Base-by-base conservation (phyloP, 2,888 invertebrate species). In the Cremastobaeus sp. region DNA sequence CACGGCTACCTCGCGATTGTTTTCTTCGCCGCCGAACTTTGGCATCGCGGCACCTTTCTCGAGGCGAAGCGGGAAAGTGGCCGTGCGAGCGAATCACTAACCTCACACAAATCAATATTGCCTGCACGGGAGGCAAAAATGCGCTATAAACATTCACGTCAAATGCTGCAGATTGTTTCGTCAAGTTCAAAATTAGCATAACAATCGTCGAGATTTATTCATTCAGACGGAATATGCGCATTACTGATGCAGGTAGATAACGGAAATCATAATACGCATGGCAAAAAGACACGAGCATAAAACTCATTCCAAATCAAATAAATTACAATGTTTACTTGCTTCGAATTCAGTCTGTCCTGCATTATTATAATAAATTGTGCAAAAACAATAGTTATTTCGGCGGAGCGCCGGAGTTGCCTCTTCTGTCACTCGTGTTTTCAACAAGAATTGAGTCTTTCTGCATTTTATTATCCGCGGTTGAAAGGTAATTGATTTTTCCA, bases 151-250 rank as follows among this genome's bases (percentile, higher is more conserved):
- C 39, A 39, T 48, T 15, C 47, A 25, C 9, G 50, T 50, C 55
- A 59, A 50, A 48, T 4, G 34, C 41, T 28, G 50, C 43, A n/a
- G 68, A 68, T 68, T 59, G 52, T 68, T 68, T 68, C 52, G 45
- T 59, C 68, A 59, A 68, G 68, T 68, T 59, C 48, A 45, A 52
- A 68, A 68, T 68, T 68, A 68, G 57, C 68, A 68, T 68, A 68
- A 59, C 52, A 59, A 68, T 59, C 68, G 50, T 37, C 17, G 28
- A 59, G 59, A 52, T 52, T 68, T 59, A 59, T 59, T 68, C 59
- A 59, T 45, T 68, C 68, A 11, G 45, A 34, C 37, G 35, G 50
- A 50, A 59, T 59, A 59, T 68, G 59, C 68, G 59, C 68, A 59
- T 50, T 59, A 30, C 25, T 28, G 48, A 66, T 57, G 48, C 48